phyloP scores from a whole-genome alignment of 2,797 vertebrate genomes.

The Podargus strigoides region DNA sequence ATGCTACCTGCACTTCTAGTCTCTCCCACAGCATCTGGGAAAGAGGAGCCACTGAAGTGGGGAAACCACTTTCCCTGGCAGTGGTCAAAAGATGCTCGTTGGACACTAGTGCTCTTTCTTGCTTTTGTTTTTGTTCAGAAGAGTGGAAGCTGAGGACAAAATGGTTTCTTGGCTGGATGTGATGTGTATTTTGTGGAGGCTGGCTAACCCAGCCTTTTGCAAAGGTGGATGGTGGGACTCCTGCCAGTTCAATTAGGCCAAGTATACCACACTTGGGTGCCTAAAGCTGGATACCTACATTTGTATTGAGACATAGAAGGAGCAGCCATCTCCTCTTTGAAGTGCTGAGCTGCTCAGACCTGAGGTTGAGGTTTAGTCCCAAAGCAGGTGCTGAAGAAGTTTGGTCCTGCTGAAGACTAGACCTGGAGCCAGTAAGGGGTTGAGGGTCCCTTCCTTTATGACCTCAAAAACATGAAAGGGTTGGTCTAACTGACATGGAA shows the following conservation, averaged over 20 bases:
- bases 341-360: not conserved
- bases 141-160: not conserved
- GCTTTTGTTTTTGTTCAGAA: not conserved
- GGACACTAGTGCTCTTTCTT: not conserved
- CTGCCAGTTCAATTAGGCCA: not conserved
- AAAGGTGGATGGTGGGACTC: fast-evolving
- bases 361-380: not conserved
- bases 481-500: not conserved
- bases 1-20: not conserved
- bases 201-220: not conserved
- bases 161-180: not conserved
- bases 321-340: not conserved
- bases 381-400: not conserved
- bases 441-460: not conserved
- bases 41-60: not conserved
- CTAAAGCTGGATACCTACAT: not conserved
- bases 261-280: not conserved
- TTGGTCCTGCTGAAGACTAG: not conserved
- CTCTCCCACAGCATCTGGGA: not conserved
- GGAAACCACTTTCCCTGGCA: not conserved
- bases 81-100: not conserved
- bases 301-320: not conserved
- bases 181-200: not conserved
- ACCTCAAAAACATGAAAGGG: not conserved
- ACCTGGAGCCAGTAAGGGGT: too few species aligned